Evolutionary conservation across 2,888 invertebrate species (phyloP), one percentile per base, ranked within the genome.

Genomic region (Notodonta ziczac): DNA sequence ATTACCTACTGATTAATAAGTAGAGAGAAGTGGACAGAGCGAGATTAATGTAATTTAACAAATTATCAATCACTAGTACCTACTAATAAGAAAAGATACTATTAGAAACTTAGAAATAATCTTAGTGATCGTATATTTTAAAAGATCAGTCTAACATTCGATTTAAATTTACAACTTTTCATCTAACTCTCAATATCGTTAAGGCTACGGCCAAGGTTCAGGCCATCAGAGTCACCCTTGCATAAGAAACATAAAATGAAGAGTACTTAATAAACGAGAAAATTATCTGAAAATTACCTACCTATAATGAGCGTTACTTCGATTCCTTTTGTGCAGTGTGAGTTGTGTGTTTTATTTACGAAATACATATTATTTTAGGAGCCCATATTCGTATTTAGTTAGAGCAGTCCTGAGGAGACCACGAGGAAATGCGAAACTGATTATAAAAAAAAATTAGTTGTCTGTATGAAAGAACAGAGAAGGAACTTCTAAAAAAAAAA

Each of bases 81-180:
- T 78, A 81, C 73, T 74, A 80, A 78, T 76, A 83, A 81, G 75
- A 85, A 83, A 86, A 84, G 78, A 80, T 84, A 83, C 70, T 81
- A 83, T 86, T 88, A 83, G 80, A 85, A 89, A 90, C 88, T 88
- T 90, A 91, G 83, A 72, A 80, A 81, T 78, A 81, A 84, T 79
- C 78, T 82, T 81, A 82, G 79, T 85, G 87, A 88, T 90, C 88
- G 85, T 90, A 89, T 87, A 89, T 86, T 87, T 88, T 91, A 89
- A 89, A 90, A 92, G 87, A 91, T 92, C 93, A 93, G 93, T 93
- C 93, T 93, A 93, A 93, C 90, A 89, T 93, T 93, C 93, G 93
- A 88, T 93, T 90, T 90, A 87, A 88, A 89, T 87, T 87, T 88
- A 90, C 88, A 89, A 78, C 76, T 68, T 75, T 44, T 66, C 66